phyloP scores from a whole-genome alignment of 2,113 vertebrate species.

The Fregetta grallaria region DNA sequence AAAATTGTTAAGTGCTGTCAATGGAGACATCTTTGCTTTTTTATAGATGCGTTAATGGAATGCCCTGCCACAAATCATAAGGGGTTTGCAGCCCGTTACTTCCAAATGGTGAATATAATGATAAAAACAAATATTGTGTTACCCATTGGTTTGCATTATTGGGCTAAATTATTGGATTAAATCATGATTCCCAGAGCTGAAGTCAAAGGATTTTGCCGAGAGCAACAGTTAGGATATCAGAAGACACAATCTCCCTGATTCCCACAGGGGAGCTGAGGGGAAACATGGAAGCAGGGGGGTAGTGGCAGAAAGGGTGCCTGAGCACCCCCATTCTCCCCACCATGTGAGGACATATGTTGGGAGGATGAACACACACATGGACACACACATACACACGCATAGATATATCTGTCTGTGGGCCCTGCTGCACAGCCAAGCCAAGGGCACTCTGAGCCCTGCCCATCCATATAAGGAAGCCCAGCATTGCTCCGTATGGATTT shows the following conservation, averaged over 20 bases:
- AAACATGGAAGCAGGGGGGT: not conserved
- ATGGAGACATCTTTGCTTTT: not conserved
- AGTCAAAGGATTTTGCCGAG: not conserved
- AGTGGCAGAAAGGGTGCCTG: not conserved
- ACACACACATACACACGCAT: too few species aligned
- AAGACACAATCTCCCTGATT: not conserved
- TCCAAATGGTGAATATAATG: not conserved
- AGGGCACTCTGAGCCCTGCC: not conserved
- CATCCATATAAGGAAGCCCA: not conserved
- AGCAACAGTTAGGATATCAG: not conserved
- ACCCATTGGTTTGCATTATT: not conserved
- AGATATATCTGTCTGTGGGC: not conserved
- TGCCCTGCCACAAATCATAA: not conserved
- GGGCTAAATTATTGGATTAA: not conserved
- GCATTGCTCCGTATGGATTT: not conserved
- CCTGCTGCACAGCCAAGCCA: not conserved
- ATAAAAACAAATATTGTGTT: slow-evolving; percentile 16
- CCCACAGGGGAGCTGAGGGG: not conserved
- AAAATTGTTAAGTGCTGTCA: slow-evolving; percentile 25
- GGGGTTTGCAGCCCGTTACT: not conserved
- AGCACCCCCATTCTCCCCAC: not conserved
- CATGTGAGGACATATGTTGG: fast-evolving
- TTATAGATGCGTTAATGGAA: not conserved
- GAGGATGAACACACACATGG: not conserved
- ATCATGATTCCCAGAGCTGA: not conserved